Base-by-base conservation (phyloP, 2,888 invertebrate genomes). In the Marronus borbonicus region DNA sequence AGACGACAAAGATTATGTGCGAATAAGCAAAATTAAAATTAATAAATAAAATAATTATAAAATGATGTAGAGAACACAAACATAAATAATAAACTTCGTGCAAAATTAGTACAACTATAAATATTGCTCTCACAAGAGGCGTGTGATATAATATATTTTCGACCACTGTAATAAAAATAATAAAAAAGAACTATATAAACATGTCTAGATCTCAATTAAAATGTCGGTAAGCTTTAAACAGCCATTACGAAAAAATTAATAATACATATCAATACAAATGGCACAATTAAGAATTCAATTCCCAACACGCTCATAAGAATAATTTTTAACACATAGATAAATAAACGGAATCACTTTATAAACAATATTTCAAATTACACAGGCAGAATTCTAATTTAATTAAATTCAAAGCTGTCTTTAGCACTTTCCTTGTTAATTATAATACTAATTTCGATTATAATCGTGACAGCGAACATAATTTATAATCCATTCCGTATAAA, bases 361-460 rank as follows among this genome's bases (percentile, higher is more conserved):
- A 28, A 24, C 3, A 44, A 44, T 28, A 62, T 62, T 62, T 24
- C 3, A 62, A 24, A 24, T 36, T 39, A 65, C 55, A 55, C 28
- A 7, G 3, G 55, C 12, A 60, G 24, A 10, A 20, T 50, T 24
- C 28, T 68, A 72, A 72, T 72, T 39, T 10, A 52, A 72, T 72
- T 72, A 72, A 36, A 72, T 20, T 31, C 8, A 58, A 17, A 31
- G 58, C 39, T 60, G 20, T 72, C 58, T 36, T 44, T 58, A 39
- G n/a, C 60, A 60, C 20, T 44, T 72, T 52, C 39, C 24, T 39
- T 60, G 39, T 60, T 72, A 72, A 72, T 72, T 72, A 72, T 39
- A 72, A 72, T 58, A 72, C 58, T 72, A 58, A 72, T 72, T 72
- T 72, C 20, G 72, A 72, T 72, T 72, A 60, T 31, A 14, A 72